Percentiles rank a stretch among this genome's conserved stretches.
Conservation (phyloP, 2,888 invertebrate genomes). For the Caenorhabditis imperialis region DNA sequence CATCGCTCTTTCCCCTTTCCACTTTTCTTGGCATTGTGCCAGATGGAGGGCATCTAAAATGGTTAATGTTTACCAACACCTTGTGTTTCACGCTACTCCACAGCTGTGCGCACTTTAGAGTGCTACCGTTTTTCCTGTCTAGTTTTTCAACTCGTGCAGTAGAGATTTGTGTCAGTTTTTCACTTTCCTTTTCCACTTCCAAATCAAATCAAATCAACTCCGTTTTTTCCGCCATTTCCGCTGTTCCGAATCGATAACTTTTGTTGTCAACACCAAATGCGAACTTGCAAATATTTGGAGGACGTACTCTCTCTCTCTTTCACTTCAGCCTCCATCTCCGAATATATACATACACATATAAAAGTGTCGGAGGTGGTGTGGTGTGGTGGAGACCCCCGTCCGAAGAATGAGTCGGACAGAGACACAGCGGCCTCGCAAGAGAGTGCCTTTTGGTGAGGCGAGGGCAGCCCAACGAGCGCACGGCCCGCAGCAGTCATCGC, state of each 20-base stretch:
- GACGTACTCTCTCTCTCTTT: constrained; percentile 50
- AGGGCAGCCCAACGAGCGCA: constrained; percentile 32
- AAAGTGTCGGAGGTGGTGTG: constrained; percentile 19
- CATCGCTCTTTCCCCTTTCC: neutral
- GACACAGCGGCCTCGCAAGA: constrained; percentile 2
- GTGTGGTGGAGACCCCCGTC: constrained; percentile 12
- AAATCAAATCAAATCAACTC: constrained; percentile 19
- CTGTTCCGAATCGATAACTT: constrained; percentile 44
- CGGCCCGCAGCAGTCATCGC: constrained; percentile 29
- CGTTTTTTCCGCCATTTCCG: no score
- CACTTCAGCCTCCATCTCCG: constrained; percentile 38
- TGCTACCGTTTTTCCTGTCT: no score
- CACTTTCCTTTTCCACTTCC: constrained; percentile 24
- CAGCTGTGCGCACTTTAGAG: no score
- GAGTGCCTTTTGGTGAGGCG: constrained; percentile 40
- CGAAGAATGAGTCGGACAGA: constrained; percentile 8
- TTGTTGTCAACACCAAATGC: constrained; percentile 32
- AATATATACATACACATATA: constrained; percentile 52
- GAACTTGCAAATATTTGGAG: constrained; percentile 55
- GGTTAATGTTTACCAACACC: constrained; percentile 13
- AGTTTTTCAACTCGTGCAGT: no score
- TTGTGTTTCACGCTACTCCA: constrained; percentile 4
- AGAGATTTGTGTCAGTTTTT: constrained; percentile 2
- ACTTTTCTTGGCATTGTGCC: neutral
- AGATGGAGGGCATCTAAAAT: neutral